Conservation (phyloP, 2,113 vertebrate genomes). For the Cynoglossus semilaevis region DNA sequence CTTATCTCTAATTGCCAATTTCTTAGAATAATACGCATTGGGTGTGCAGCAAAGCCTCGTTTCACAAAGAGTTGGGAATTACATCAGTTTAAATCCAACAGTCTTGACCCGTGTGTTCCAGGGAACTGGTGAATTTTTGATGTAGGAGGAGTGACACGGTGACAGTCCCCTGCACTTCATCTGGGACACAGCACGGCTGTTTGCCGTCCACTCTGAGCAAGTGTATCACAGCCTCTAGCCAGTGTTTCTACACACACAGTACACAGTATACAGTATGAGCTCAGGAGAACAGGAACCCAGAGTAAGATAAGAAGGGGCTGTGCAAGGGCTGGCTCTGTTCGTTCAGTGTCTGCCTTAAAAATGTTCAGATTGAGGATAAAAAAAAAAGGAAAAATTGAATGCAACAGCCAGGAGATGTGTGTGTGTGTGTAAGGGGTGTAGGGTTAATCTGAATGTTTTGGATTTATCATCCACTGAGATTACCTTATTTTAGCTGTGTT, state of each 20-base stretch:
- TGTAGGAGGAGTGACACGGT: conserved; percentile 60
- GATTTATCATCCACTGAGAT: too few relatives aligned
- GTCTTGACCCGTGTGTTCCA: conserved; percentile 35
- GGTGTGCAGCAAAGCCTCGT: conserved; percentile 56
- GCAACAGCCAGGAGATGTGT: too few relatives aligned
- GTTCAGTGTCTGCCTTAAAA: too few relatives aligned
- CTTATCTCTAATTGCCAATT: conserved; percentile 75
- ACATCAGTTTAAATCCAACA: conserved; percentile 48
- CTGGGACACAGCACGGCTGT: conserved; percentile 10
- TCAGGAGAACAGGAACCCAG: conserved; percentile 40
- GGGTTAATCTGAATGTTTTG: too few relatives aligned
- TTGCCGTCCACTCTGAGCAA: conserved; percentile 35
- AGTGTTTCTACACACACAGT: conserved; percentile 48
- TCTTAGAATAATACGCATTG: conserved; percentile 71
- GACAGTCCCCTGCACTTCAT: conserved; percentile 41
- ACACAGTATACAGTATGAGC: conserved; percentile 13
- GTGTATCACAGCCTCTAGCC: conserved; percentile 36
- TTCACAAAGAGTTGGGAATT: conserved; percentile 59
- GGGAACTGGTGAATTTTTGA: conserved; percentile 62
- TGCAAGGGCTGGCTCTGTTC: too few relatives aligned
- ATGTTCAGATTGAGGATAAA: too few relatives aligned
- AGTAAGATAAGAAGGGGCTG: conserved; percentile 43
- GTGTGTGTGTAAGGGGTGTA: too few relatives aligned
- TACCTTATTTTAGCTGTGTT: too few relatives aligned
- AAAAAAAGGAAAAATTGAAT: too few relatives aligned